phyloP scores from a whole-genome alignment of 2,113 vertebrate species.

The Notothenia coriiceps region DNA sequence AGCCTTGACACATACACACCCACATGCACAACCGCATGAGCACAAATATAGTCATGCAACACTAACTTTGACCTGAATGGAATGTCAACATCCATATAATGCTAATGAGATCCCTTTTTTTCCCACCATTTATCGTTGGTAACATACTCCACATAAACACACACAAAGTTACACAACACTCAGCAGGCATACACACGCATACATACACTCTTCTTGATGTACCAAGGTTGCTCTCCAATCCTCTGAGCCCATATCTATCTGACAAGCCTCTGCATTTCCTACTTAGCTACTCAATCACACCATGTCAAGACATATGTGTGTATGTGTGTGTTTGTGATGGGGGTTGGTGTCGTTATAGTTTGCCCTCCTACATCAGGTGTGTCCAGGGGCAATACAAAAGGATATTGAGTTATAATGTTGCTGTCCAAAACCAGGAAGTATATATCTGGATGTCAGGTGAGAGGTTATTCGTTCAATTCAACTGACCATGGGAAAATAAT shows the following conservation, averaged over 20 bases:
- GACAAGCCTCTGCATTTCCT: conserved; percentile 59
- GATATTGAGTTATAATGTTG: conserved; percentile 66
- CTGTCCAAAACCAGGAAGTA: conserved; percentile 59
- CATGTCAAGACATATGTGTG: conserved; percentile 14
- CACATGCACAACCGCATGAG: conserved; percentile 44
- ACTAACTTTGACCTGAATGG: conserved; percentile 70
- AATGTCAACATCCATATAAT: conserved; percentile 70
- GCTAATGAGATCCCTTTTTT: conserved; percentile 62
- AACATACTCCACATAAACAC: conserved; percentile 28
- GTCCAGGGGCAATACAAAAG: conserved; percentile 47
- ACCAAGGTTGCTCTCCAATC: conserved; percentile 31
- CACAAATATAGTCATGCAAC: conserved; percentile 72
- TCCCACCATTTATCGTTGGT: conserved; percentile 54
- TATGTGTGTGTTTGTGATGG: conserved; percentile 1
- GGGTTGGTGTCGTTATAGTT: conserved; percentile 24
- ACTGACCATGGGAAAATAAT: conserved; percentile 48
- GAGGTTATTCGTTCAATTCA: conserved; percentile 56
- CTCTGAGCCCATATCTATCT: conserved; percentile 43
- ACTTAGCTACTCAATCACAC: conserved; percentile 62
- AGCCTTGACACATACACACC: conserved; percentile 55
- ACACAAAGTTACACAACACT: not conserved
- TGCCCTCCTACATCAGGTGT: conserved; percentile 51
- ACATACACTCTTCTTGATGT: conserved; percentile 11
- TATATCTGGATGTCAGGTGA: conserved; percentile 51
- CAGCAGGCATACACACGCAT: conserved; percentile 24